Evolutionary conservation across 1,140 invertebrate species (phyloP), one percentile per base, ranked within the genome.

Genomic region (Triops cancriformis): DNA sequence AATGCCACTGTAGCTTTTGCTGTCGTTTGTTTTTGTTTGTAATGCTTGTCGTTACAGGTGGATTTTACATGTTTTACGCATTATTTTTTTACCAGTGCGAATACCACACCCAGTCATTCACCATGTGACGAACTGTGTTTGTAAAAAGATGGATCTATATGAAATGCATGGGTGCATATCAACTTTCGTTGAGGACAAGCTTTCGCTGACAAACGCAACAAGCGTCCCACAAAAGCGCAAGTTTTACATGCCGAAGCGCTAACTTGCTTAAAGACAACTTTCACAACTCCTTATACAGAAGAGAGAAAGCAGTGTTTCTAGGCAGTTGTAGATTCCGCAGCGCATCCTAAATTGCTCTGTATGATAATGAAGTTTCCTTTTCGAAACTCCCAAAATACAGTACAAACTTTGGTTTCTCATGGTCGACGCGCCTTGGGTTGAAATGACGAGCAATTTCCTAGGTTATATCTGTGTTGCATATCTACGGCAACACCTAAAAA

Each of bases 311-410:
- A 14, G 23, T 18, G 51, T 18, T 64, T n/a, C 6, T n/a, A 64
- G 51, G 18, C 23, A 3, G 18, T 23, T 23, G 7, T 64, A 64
- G 0, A 64, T 14, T 23, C 14, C 51, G n/a, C 23, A 5, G 51
- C 23, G 14, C 18, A 6, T 64, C 51, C 23, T 23, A 45, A 45
- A 45, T 14, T 64, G 7, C 23, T 64, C 14, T n/a, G n/a, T 23
- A 64, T 64, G 51, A 18, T 64, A 64, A 64, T 64, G 51, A 64
- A 64, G 51, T 64, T 64, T 64, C 51, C 23, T 64, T 64, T 64
- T 23, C 3, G 11, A 64, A 64, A 64, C 18, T 14, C 51, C 51
- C 51, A 10, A 4, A 18, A n/a, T 14, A 14, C 18, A 64, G 23
- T 64, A 64, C 10, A 64, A 64, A 64, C 51, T n/a, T 18, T 64